Base-by-base conservation (phyloP, 2,113 vertebrate species). In the Notothenia coriiceps region DNA sequence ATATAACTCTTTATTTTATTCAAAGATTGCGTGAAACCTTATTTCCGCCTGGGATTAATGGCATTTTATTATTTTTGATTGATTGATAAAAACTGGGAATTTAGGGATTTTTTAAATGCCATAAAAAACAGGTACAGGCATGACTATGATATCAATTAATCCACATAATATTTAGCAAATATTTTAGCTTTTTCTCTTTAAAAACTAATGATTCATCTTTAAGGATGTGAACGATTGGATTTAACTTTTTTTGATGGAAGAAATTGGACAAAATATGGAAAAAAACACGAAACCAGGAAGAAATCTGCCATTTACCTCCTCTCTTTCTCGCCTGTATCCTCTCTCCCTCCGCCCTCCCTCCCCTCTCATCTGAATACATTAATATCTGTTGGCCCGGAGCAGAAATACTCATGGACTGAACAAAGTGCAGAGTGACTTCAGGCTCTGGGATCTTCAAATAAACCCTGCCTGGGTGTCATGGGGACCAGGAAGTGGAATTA, bases 381-480 rank as follows among this genome's bases (percentile, higher is more conserved):
- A 96, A 99, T 98, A 97, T 96, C 92, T 95, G 96, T 96, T 96
- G 96, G 96, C 96, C 96, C 87, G 87, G 92, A 92, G 93, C 87
- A 85, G 86, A 81, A 89, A 55, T 81, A 91, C 95, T 96, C 90
- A 46, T 88, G 94, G 86, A 74, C 94, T 89, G 80, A 96, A 98
- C 97, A 99, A 98, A 97, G 94, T 91, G 18, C 92, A 94, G 93
- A 96, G 95, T 96, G 96, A 97, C 95, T 97, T 95, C 33, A 76
- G 96, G 96, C 96, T 94, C 94, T 95, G 95, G 98, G 98, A 99
- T 99, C 98, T 96, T 98, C 98, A 99, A 99, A 99, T 95, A 99
- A 99, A 98, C 96, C 94, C 92, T 84, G 91, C 93, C 95, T 94
- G 84, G 97, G 96, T 97, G 98, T 97, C 98, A 97, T 96, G 97